A percentile compares a stretch with the other conserved stretches of the same genome.
Conservation (phyloP, 1,140 invertebrate species). For the Calephelis nemesis region DNA sequence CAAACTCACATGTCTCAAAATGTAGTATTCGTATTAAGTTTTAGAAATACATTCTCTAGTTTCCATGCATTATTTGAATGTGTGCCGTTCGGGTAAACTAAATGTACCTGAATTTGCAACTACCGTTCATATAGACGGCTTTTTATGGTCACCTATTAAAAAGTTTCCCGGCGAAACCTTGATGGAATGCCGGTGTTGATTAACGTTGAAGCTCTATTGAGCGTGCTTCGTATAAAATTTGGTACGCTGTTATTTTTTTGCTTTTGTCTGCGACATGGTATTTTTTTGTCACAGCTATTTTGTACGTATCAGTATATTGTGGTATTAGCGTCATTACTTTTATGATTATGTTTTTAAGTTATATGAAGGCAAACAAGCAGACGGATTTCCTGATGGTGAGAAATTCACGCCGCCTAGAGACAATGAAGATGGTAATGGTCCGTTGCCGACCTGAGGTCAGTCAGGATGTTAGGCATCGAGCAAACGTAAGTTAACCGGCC, state of each 20-base stretch:
- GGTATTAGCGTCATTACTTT: too few species aligned
- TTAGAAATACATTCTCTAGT: not conserved
- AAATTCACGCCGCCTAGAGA: too few species aligned
- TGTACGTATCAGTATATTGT: not conserved
- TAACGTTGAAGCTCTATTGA: slow-evolving; percentile 7
- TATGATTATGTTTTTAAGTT: too few species aligned
- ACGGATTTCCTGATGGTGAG: too few species aligned
- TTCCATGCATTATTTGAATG: not conserved
- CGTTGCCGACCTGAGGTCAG: too few species aligned
- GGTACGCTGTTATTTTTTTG: not conserved
- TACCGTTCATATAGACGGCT: slow-evolving; percentile 11
- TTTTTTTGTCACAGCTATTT: not conserved
- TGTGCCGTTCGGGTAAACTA: not conserved
- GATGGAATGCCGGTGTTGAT: slow-evolving; percentile 8
- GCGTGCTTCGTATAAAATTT: slow-evolving; percentile 1
- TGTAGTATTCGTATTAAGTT: not conserved
- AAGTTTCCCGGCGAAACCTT: not conserved
- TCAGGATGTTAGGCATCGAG: too few species aligned
- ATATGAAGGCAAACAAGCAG: too few species aligned
- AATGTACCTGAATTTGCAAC: slow-evolving; percentile 1
- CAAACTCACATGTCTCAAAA: too few species aligned
- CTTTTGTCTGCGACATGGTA: not conserved
- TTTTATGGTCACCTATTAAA: slow-evolving; percentile 15
- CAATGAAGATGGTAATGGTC: too few species aligned
- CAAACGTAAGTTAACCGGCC: too few species aligned